Percentiles rank a stretch among this genome's conserved stretches.
Evolutionary conservation across 2,797 vertebrate species (phyloP).

Genomic region (Graptemys geographica): DNA sequence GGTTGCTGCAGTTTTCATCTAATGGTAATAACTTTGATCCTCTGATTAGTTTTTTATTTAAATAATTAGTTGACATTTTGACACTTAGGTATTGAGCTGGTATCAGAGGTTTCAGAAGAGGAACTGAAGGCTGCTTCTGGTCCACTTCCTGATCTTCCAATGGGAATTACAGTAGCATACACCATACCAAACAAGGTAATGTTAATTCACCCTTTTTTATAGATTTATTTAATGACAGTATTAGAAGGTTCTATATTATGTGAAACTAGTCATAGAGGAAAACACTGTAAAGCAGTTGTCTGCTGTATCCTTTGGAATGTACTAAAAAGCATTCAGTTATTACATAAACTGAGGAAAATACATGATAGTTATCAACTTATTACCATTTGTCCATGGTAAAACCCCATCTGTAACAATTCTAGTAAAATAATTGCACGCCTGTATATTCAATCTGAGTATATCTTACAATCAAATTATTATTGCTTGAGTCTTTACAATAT

Average conservation of each 20-base stretch:
- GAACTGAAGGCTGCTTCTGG: slow-evolving; percentile 91
- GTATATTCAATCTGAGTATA: not conserved
- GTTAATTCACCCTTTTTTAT: not conserved
- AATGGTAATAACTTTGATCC: not conserved
- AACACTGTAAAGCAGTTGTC: not conserved
- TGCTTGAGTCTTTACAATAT: not conserved
- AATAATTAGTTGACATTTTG: not conserved
- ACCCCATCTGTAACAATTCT: not conserved
- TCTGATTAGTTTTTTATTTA: not conserved
- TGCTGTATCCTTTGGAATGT: not conserved
- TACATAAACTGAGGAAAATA: not conserved
- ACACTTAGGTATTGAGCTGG: slow-evolving; percentile 92
- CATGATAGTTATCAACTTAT: not conserved
- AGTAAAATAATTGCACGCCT: not conserved
- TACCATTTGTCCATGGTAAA: not conserved
- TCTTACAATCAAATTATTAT: not conserved
- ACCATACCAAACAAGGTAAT: slow-evolving; percentile 92
- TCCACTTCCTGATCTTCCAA: slow-evolving; percentile 88
- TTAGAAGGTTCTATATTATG: not conserved
- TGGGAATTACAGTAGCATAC: slow-evolving; percentile 96
- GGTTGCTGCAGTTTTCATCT: not conserved
- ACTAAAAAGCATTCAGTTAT: not conserved
- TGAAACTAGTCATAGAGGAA: not conserved
- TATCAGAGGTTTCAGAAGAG: slow-evolving; percentile 92
- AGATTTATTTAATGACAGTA: not conserved